Evolutionary conservation across 2,888 invertebrate species (phyloP).

Genomic region (Andrena dorsata): DNA sequence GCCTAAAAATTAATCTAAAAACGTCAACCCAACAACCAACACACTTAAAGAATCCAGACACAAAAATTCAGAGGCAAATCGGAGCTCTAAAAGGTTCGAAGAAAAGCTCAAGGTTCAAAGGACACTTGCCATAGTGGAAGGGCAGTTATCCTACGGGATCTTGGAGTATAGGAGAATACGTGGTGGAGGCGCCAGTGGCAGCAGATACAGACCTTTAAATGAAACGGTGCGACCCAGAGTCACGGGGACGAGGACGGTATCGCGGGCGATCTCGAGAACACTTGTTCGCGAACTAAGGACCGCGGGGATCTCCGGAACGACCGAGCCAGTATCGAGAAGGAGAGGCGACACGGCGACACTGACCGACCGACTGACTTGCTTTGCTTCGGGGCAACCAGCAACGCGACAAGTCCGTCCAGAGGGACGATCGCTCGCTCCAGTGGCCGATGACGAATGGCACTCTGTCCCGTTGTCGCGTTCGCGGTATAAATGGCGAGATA

Average conservation of each 20-base stretch:
- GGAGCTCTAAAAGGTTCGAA: too few species aligned
- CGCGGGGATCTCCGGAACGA: slow-evolving; percentile 41
- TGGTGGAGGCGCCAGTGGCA: neutral
- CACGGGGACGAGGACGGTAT: slow-evolving; percentile 28
- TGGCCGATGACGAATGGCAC: slow-evolving; percentile 33
- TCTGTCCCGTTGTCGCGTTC: slow-evolving; percentile 1
- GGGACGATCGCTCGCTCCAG: slow-evolving; percentile 25
- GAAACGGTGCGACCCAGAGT: neutral
- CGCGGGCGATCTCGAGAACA: slow-evolving; percentile 42
- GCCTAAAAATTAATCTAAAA: too few species aligned
- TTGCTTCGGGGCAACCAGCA: slow-evolving; percentile 22
- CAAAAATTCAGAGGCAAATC: too few species aligned
- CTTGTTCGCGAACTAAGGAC: slow-evolving; percentile 57
- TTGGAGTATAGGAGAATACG: neutral
- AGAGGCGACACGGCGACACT: slow-evolving; percentile 52
- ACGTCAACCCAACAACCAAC: too few species aligned
- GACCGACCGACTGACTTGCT: slow-evolving; percentile 58
- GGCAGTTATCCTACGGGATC: neutral
- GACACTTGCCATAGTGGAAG: too few species aligned
- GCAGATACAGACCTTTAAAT: slow-evolving; percentile 34
- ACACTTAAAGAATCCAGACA: too few species aligned
- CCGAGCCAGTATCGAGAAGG: slow-evolving; percentile 37
- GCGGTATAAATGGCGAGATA: neutral
- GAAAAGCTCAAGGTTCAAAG: too few species aligned
- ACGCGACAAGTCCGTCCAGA: slow-evolving; percentile 30